A percentile compares a stretch with the other conserved stretches of the same genome.
Conservation (phyloP, 2,113 vertebrate genomes). For the Xerus inauris region DNA sequence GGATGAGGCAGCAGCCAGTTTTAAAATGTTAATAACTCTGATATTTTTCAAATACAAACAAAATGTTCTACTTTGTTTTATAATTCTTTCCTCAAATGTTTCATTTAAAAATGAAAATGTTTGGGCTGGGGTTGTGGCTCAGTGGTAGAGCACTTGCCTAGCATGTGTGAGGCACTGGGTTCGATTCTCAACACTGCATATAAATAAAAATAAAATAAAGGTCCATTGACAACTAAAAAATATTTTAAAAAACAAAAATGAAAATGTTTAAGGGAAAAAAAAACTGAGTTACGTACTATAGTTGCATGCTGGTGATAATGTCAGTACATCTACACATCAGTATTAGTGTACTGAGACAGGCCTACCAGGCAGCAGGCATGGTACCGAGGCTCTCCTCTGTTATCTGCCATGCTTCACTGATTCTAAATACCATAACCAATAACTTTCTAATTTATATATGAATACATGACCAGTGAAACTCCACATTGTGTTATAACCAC, state of each 20-base stretch:
- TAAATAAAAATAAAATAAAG: no score
- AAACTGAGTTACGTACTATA: background rate
- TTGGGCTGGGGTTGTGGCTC: no score
- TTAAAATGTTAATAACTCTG: conserved; percentile 59
- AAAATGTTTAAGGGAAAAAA: conserved; percentile 26
- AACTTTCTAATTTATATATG: no score
- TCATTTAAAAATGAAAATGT: conserved; percentile 48
- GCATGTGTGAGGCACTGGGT: no score
- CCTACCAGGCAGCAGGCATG: no score
- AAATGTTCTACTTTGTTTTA: conserved; percentile 36
- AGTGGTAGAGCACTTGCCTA: no score
- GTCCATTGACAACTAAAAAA: no score
- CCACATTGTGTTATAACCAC: no score
- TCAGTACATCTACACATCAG: accelerated
- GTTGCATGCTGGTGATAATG: background rate
- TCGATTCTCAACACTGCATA: no score
- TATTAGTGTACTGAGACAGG: accelerated
- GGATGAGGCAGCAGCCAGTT: background rate
- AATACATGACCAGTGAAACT: no score
- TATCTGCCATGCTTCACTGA: accelerated
- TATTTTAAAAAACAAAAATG: no score
- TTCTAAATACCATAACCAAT: background rate
- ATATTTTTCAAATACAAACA: conserved; percentile 69
- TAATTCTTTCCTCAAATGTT: background rate
- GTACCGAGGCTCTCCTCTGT: accelerated